These are phyloP conservation scores for Leucophora obtusa DNA, from an alignment of 2,888 invertebrate genomes.

Conservation along the genomic window DNA sequence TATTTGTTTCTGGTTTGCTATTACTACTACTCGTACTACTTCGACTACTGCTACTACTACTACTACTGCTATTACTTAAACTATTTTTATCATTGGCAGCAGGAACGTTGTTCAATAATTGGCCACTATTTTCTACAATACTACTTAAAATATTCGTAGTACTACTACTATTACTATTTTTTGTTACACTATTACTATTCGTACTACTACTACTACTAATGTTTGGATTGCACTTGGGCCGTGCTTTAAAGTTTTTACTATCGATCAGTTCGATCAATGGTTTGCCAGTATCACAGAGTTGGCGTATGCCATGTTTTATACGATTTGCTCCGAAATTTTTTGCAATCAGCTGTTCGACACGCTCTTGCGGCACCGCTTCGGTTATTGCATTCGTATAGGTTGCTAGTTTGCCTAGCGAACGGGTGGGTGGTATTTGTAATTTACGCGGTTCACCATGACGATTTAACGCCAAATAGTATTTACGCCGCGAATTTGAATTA, in stretches of 20 bases:
- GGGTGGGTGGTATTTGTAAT: constrained; percentile 84
- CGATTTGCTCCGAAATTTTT: constrained; percentile 79
- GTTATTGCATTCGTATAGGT: constrained; percentile 87
- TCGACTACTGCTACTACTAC: constrained; percentile 66
- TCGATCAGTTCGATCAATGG: constrained; percentile 77
- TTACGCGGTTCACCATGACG: constrained; percentile 85
- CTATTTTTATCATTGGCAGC: constrained; percentile 71
- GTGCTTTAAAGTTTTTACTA: constrained; percentile 78
- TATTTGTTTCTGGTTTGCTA: constrained; percentile 68
- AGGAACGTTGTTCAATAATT: constrained; percentile 71
- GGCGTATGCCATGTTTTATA: constrained; percentile 78
- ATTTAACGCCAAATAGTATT: constrained; percentile 88
- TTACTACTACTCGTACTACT: constrained; percentile 65
- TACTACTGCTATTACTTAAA: constrained; percentile 63
- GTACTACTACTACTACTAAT: constrained; percentile 68
- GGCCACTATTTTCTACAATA: constrained; percentile 67
- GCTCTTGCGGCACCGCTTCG: constrained; percentile 80
- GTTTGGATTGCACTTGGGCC: constrained; percentile 76
- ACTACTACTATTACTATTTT: constrained; percentile 67
- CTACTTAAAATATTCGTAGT: constrained; percentile 66
- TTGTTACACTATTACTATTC: constrained; percentile 63
- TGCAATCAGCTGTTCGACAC: constrained; percentile 80
- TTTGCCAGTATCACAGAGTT: constrained; percentile 79
- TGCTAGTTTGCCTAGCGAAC: constrained; percentile 86
- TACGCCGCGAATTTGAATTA: constrained; percentile 85